Evolutionary conservation across 2,888 invertebrate species (phyloP).

Genomic region (Polylopha cassiicola): DNA sequence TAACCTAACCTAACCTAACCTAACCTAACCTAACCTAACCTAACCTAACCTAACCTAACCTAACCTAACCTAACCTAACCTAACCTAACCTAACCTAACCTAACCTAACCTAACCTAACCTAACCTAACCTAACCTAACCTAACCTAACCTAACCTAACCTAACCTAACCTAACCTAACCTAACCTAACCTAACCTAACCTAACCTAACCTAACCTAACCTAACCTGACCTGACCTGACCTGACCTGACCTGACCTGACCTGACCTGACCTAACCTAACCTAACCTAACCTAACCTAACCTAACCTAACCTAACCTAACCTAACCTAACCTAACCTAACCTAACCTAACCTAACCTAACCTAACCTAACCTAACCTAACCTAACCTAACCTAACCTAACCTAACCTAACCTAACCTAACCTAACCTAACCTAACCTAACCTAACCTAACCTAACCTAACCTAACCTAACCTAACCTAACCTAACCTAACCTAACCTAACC

Average conservation of each 20-base stretch:
- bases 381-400: neutral
- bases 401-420: constrained; percentile 5
- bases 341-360: constrained; percentile 3
- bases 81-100: constrained; percentile 14
- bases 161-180: constrained; percentile 16
- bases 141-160: no score
- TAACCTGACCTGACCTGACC: constrained; percentile 18
- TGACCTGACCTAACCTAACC: constrained; percentile 18
- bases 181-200: constrained; percentile 17
- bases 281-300: constrained; percentile 15
- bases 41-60: constrained; percentile 14
- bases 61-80: constrained; percentile 14
- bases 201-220: constrained; percentile 22
- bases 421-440: constrained; percentile 6
- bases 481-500: no score
- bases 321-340: constrained; percentile 15
- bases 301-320: constrained; percentile 5
- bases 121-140: constrained; percentile 13
- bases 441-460: neutral
- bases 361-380: constrained; percentile 1
- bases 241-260: constrained; percentile 16
- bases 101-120: constrained; percentile 13
- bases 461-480: no score
- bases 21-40: constrained; percentile 14
- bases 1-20: constrained; percentile 14